phyloP scores from a whole-genome alignment of 2,113 vertebrate species.

The Sander lucioperca region DNA sequence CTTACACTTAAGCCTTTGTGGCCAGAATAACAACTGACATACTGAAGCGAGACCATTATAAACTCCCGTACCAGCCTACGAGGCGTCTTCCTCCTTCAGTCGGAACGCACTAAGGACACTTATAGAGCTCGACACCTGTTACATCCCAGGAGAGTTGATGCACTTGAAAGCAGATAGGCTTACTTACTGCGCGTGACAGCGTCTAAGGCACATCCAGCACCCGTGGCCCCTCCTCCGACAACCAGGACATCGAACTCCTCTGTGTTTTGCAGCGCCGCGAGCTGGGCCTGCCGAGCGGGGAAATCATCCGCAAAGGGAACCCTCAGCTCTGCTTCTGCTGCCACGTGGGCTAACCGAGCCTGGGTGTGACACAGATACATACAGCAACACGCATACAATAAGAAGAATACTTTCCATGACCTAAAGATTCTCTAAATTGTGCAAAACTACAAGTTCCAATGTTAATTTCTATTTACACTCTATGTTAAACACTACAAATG shows the following conservation, averaged over 20 bases:
- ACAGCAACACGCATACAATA: background rate
- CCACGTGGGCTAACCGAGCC: conserved; percentile 84
- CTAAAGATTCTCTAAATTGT: background rate
- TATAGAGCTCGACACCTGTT: background rate
- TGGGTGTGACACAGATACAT: conserved; percentile 57
- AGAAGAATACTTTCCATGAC: background rate
- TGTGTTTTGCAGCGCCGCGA: conserved; percentile 78
- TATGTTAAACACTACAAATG: background rate
- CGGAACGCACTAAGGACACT: background rate
- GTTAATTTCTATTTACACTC: background rate
- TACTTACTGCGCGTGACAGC: conserved; percentile 92
- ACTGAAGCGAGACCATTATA: background rate
- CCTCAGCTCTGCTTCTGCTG: conserved; percentile 85
- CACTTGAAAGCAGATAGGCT: background rate
- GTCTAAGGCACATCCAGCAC: conserved; percentile 95
- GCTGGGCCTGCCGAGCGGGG: conserved; percentile 88
- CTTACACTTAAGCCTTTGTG: background rate
- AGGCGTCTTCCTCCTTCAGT: background rate
- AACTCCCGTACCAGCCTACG: background rate
- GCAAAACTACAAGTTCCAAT: background rate
- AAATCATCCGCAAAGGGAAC: conserved; percentile 75
- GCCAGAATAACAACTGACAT: background rate
- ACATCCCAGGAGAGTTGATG: background rate
- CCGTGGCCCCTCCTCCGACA: conserved; percentile 95
- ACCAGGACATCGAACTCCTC: conserved; percentile 92